These are phyloP conservation scores for Xestia c-nigrum DNA, from an alignment of 2,888 invertebrate genomes.

Conservation along the genomic window DNA sequence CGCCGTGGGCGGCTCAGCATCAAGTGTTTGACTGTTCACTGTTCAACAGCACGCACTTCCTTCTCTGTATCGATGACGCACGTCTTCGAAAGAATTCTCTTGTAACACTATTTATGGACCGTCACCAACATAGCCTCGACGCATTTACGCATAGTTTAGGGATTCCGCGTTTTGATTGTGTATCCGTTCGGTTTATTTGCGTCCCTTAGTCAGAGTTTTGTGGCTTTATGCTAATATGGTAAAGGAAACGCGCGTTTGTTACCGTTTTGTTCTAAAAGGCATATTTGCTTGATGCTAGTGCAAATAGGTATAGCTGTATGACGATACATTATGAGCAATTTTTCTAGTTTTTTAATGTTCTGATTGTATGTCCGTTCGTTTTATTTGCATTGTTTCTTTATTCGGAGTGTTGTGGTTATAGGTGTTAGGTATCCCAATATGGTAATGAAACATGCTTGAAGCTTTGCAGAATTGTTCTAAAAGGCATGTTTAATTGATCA, in stretches of 20 bases:
- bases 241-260: conserved; percentile 51
- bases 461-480: conserved; percentile 44
- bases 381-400: conserved; percentile 48
- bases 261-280: conserved; percentile 54
- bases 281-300: conserved; percentile 48
- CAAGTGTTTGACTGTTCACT: conserved; percentile 75
- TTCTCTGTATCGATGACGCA: conserved; percentile 82
- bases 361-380: conserved; percentile 55
- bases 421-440: conserved; percentile 49
- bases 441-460: conserved; percentile 46
- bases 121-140: conserved; percentile 65
- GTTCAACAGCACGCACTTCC: conserved; percentile 74
- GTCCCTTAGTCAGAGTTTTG: conserved; percentile 52
- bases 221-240: conserved; percentile 63
- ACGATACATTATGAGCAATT: conserved; percentile 11
- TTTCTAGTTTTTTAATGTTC: conserved; percentile 62
- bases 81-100: conserved; percentile 67
- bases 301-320: neutral
- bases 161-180: conserved; percentile 69
- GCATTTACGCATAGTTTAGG: conserved; percentile 66
- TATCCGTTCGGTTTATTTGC: conserved; percentile 62
- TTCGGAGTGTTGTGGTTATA: conserved; percentile 39
- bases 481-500: conserved; percentile 49
- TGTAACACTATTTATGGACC: conserved; percentile 84
- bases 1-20: conserved; percentile 77